phyloP scores from a whole-genome alignment of 2,888 invertebrate species.

The Perizoma flavofasciatum region DNA sequence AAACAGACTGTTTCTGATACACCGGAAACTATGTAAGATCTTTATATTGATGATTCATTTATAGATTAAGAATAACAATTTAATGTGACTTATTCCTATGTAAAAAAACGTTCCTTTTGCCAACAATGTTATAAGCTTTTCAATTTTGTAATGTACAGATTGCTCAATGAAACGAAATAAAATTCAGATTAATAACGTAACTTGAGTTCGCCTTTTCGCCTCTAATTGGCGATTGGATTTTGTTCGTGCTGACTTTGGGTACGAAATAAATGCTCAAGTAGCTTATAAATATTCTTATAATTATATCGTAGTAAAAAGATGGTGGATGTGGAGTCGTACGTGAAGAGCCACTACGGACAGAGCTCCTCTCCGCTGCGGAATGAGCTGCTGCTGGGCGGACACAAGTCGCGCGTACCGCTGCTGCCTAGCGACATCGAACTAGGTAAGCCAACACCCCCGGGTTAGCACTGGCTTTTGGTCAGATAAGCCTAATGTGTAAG shows the following conservation, averaged over 20 bases:
- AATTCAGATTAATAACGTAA: too few relatives aligned
- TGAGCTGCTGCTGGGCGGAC: slow-evolving; percentile 35
- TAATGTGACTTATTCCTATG: too few relatives aligned
- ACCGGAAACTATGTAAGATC: slow-evolving; percentile 51
- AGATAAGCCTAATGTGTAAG: too few relatives aligned
- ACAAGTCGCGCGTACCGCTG: slow-evolving; percentile 56
- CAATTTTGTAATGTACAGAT: too few relatives aligned
- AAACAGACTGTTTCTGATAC: slow-evolving; percentile 43
- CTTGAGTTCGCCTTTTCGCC: too few relatives aligned
- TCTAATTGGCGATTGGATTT: too few relatives aligned
- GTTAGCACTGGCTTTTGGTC: background rate
- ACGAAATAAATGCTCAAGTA: too few relatives aligned
- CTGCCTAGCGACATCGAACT: slow-evolving; percentile 59
- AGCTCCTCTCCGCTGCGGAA: slow-evolving; percentile 23
- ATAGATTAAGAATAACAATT: background rate
- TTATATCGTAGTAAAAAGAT: slow-evolving; percentile 56
- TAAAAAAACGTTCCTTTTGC: too few relatives aligned
- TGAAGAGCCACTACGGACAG: slow-evolving; percentile 56
- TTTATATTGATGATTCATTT: background rate
- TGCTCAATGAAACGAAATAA: too few relatives aligned
- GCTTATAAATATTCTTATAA: background rate
- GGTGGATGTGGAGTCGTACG: slow-evolving; percentile 63
- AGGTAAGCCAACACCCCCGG: slow-evolving; percentile 38
- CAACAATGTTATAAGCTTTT: too few relatives aligned
- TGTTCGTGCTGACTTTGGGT: too few relatives aligned